Conservation (phyloP, 1,140 invertebrate species). For the Eueides isabella region DNA sequence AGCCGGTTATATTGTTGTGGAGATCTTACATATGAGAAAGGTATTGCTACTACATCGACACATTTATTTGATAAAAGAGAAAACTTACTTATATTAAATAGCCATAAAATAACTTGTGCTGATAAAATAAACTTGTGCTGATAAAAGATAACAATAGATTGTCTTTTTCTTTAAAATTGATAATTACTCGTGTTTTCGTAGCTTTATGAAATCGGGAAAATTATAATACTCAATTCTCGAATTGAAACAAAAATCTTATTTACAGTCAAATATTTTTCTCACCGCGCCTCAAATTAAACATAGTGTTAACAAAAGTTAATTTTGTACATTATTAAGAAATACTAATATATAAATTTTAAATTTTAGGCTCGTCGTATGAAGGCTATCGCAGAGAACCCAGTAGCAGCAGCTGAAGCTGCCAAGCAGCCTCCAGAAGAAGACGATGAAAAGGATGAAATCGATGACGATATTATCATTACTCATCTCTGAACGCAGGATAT, state of each 20-base stretch:
- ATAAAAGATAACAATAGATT: no score
- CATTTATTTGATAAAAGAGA: no score
- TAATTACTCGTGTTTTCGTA: no score
- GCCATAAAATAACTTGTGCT: no score
- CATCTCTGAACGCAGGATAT: constrained; percentile 84
- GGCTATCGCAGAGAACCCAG: constrained; percentile 86
- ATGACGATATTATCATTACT: constrained; percentile 92
- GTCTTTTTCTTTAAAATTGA: no score
- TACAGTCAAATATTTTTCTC: no score
- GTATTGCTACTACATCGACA: constrained; percentile 52
- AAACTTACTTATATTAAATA: no score
- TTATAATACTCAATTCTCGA: no score
- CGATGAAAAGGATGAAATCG: constrained; percentile 92
- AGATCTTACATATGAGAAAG: constrained; percentile 91
- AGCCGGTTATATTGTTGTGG: constrained; percentile 91
- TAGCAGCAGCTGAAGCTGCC: constrained; percentile 81
- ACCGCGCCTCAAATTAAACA: background rate
- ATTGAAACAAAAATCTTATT: no score
- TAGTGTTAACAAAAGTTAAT: background rate
- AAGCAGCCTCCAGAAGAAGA: constrained; percentile 86
- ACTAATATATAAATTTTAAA: background rate
- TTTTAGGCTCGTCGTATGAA: constrained; percentile 82
- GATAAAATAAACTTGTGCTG: no score
- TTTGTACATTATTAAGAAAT: no score
- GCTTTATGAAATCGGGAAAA: no score